Base-by-base conservation (phyloP, 2,888 invertebrate species). In the Lycophotia porphyrea region DNA sequence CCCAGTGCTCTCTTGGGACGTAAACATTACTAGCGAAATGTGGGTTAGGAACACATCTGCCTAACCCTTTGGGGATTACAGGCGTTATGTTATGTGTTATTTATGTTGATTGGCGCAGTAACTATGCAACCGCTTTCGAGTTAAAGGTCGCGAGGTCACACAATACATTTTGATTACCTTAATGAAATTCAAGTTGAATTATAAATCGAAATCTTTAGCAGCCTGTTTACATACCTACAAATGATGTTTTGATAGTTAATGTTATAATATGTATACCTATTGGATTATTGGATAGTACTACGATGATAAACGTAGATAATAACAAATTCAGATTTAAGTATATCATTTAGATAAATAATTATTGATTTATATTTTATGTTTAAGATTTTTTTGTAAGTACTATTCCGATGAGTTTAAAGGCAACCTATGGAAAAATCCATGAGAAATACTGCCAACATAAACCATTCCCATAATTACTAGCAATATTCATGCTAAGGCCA, bases 391-490 rank as follows among this genome's bases (percentile, higher is more conserved):
- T n/a, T n/a, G n/a, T 27, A 18, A 63, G 39, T 63, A 34, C 39
- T 31, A n/a, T 58, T 42, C 34, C 24, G 18, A n/a, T 11, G 34
- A 24, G 34, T 49, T 39, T 67, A 5, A 49, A 60, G 1, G 13
- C 21, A 18, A 47, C 21, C 31, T 24, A 34, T 71, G 31, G 52
- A 78, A 71, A 47, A 78, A 34, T 44, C 18, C 1, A 3, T 77
- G 27, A 58, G 78, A 78, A 78, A 34, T 60, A 79, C 27, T 44
- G 63, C 24, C 27, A 44, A 34, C 44, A 79, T 49, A 55, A 66
- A 39, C 66, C 58, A 61, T 34, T 44, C 11, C 31, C 42, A 24
- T 67, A 67, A 74, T 78, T 67, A 36, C 60, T 27, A 71, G 63
- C 18, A 60, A 71, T n/a, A 52, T 52, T 61, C 31, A 21, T 60